Percentiles rank a stretch among this genome's conserved stretches.
Evolutionary conservation across 2,797 vertebrate genomes (phyloP).

Genomic region (Toxotes lorentzi): DNA sequence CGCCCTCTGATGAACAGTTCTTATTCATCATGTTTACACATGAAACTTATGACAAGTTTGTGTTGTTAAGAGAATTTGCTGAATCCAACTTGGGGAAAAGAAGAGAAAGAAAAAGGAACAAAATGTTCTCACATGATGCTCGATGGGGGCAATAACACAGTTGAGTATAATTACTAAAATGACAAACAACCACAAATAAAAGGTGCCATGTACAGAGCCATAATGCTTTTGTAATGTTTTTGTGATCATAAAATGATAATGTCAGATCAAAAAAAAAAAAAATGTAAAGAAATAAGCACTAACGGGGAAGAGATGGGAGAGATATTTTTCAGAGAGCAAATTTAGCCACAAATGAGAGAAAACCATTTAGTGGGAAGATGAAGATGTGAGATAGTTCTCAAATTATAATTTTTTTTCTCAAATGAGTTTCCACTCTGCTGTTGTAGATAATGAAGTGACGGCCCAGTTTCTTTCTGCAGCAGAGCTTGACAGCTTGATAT

Average conservation of each 20-base stretch:
- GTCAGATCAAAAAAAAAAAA: constrained; percentile 20
- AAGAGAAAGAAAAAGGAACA: background rate
- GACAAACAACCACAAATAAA: constrained; percentile 26
- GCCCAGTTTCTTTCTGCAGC: constrained; percentile 38
- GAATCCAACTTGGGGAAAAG: background rate
- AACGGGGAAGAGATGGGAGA: constrained; percentile 29
- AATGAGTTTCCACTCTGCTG: constrained; percentile 43
- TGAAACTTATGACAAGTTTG: background rate
- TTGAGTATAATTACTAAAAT: constrained; percentile 11
- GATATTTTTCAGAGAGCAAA: constrained; percentile 38
- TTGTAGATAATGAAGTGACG: constrained; percentile 46
- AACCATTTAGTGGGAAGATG: constrained; percentile 47
- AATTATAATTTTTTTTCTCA: constrained; percentile 27
- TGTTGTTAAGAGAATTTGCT: background rate
- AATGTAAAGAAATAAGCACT: constrained; percentile 19
- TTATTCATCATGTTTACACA: constrained; percentile 11
- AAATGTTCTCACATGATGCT: background rate
- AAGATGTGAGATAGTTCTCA: constrained; percentile 52
- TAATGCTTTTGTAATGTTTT: constrained; percentile 25
- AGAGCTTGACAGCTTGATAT: constrained; percentile 45
- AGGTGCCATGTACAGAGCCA: background rate
- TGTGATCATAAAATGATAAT: constrained; percentile 41
- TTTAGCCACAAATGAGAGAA: constrained; percentile 38
- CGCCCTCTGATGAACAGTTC: background rate
- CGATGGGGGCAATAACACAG: background rate